These are phyloP conservation scores for Ochropacha duplaris DNA, from an alignment of 2,888 invertebrate species.

Conservation along the genomic window DNA sequence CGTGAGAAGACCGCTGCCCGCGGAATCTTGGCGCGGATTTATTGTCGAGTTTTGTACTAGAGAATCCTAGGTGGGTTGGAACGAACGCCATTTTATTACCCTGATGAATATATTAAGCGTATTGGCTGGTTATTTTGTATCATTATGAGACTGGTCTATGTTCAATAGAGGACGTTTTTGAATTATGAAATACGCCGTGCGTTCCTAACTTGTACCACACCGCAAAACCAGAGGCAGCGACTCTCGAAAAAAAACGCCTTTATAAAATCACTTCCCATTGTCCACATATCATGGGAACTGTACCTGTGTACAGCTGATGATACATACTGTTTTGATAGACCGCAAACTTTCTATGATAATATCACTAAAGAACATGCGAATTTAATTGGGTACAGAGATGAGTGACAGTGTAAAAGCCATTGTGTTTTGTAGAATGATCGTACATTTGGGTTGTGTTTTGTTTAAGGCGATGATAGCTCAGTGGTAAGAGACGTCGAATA, in stretches of 20 bases:
- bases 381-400: background rate
- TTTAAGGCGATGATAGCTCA: too few species aligned
- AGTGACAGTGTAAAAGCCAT: background rate
- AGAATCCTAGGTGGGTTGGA: too few species aligned
- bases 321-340: slow-evolving; percentile 2
- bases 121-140: too few species aligned
- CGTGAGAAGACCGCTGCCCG: too few species aligned
- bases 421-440: background rate
- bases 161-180: background rate
- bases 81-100: too few species aligned
- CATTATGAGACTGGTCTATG: too few species aligned
- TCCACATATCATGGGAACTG: slow-evolving; percentile 31
- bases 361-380: slow-evolving; percentile 1
- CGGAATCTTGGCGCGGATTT: too few species aligned
- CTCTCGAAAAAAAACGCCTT: slow-evolving; percentile 36
- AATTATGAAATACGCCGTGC: background rate
- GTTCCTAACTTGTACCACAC: slow-evolving; percentile 3
- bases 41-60: too few species aligned
- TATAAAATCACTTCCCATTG: slow-evolving; percentile 44
- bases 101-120: too few species aligned
- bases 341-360: slow-evolving; percentile 1
- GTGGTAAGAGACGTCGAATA: too few species aligned
- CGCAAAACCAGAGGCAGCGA: slow-evolving; percentile 28
- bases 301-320: slow-evolving; percentile 15
- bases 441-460: background rate